phyloP scores from a whole-genome alignment of 2,888 invertebrate genomes.

The Drosophila fungiperda region DNA sequence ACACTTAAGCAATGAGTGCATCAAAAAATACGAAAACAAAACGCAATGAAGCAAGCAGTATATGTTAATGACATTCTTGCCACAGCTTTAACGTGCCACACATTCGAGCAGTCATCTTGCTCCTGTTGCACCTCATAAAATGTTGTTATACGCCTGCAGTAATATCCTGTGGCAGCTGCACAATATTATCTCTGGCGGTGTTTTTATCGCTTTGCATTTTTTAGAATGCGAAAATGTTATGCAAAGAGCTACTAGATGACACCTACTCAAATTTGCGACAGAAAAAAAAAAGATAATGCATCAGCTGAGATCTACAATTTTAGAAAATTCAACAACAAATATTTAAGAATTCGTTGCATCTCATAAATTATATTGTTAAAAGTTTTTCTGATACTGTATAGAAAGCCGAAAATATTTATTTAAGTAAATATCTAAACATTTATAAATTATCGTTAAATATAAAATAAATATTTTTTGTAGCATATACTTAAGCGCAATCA shows the following conservation, averaged over 20 bases:
- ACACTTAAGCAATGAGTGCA: slow-evolving; percentile 5
- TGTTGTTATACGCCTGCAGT: slow-evolving; percentile 1
- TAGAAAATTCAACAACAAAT: neutral
- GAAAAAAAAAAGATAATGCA: neutral
- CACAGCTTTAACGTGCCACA: slow-evolving; percentile 36
- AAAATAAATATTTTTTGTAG: slow-evolving; percentile 8
- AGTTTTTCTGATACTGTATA: too few species aligned
- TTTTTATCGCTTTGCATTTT: slow-evolving; percentile 29
- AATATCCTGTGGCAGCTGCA: slow-evolving; percentile 21
- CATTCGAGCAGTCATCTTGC: neutral
- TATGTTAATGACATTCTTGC: slow-evolving; percentile 60
- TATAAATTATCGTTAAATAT: too few species aligned
- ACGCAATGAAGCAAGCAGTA: slow-evolving; percentile 60
- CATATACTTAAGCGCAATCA: slow-evolving; percentile 22
- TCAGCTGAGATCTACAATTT: neutral
- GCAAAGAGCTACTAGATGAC: slow-evolving; percentile 7
- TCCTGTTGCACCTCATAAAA: slow-evolving; percentile 60
- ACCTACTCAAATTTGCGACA: slow-evolving; percentile 1
- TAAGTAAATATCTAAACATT: too few species aligned
- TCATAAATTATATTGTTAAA: too few species aligned
- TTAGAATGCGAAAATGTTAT: slow-evolving; percentile 19
- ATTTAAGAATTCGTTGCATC: neutral
- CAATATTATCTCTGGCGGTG: slow-evolving; percentile 27
- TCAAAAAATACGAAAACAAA: slow-evolving; percentile 43
- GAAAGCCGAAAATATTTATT: too few species aligned